Evolutionary conservation across 2,113 vertebrate species (phyloP).

Genomic region (Heteronetta atricapilla): DNA sequence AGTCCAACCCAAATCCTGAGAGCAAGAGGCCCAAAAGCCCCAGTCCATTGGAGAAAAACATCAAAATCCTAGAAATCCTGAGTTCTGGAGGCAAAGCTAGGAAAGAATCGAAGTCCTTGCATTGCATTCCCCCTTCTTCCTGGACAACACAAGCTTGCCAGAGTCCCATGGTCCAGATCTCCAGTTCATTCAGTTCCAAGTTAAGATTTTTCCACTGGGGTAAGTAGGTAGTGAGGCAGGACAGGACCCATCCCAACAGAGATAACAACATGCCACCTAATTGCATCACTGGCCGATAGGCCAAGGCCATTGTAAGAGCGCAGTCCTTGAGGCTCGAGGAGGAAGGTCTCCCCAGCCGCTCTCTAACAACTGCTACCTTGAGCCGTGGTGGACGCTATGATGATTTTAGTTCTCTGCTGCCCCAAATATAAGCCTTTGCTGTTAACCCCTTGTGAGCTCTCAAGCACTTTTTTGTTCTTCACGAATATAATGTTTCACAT

Average conservation of each 20-base stretch:
- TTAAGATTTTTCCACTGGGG: constrained; percentile 95
- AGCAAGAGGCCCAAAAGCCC: constrained; percentile 82
- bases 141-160: constrained; percentile 92
- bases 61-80: constrained; percentile 86
- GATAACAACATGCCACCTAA: constrained; percentile 84
- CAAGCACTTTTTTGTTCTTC: constrained; percentile 80
- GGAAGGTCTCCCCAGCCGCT: background rate
- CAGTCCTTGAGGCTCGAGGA: background rate
- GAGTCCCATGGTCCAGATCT: constrained; percentile 91
- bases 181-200: constrained; percentile 90
- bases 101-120: constrained; percentile 89
- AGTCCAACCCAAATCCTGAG: constrained; percentile 85
- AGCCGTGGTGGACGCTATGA: constrained; percentile 39
- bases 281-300: constrained; percentile 73
- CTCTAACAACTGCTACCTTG: constrained; percentile 32
- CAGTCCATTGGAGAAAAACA: constrained; percentile 83
- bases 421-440: constrained; percentile 75
- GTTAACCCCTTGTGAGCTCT: constrained; percentile 74
- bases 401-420: constrained; percentile 50
- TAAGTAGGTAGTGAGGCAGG: constrained; percentile 86
- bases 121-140: constrained; percentile 90
- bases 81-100: constrained; percentile 85
- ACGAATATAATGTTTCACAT: constrained; percentile 77
- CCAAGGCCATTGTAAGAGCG: constrained; percentile 64
- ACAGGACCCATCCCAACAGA: constrained; percentile 86